A percentile compares a stretch with the other conserved stretches of the same genome.
Evolutionary conservation across 2,888 invertebrate genomes (phyloP).

Genomic region (Hemistola chrysoprasaria): DNA sequence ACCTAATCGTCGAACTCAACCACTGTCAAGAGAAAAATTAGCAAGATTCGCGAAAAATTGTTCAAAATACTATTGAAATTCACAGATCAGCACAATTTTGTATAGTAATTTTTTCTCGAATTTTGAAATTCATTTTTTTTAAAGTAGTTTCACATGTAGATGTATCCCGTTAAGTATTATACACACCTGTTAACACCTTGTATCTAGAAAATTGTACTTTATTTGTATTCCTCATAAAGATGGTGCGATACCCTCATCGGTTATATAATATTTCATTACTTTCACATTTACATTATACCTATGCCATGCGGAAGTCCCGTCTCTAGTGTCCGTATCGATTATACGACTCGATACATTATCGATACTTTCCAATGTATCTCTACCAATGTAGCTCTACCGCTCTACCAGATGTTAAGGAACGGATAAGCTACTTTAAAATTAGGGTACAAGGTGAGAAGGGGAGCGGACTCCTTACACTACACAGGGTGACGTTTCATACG

Average conservation of each 20-base stretch:
- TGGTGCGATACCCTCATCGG: conserved; percentile 23
- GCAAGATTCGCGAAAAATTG: too few relatives aligned
- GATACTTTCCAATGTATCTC: conserved; percentile 22
- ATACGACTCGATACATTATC: conserved; percentile 32
- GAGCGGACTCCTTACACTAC: conserved; percentile 31
- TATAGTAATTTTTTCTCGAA: too few relatives aligned
- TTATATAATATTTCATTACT: conserved; percentile 43
- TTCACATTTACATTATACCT: conserved; percentile 43
- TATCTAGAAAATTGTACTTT: too few relatives aligned
- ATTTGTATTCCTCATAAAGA: too few relatives aligned
- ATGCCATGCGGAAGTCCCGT: conserved; percentile 48
- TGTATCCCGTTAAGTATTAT: too few relatives aligned
- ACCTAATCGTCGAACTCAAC: too few relatives aligned
- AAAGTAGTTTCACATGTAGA: too few relatives aligned
- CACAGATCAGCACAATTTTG: too few relatives aligned
- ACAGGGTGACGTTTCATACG: conserved; percentile 43
- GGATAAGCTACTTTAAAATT: conserved; percentile 56
- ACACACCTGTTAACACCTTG: too few relatives aligned
- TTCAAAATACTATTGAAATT: too few relatives aligned
- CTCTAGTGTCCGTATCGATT: conserved; percentile 27
- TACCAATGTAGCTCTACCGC: conserved; percentile 28
- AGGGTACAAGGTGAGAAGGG: conserved; percentile 40
- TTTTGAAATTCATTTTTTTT: too few relatives aligned
- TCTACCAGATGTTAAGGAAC: conserved; percentile 67
- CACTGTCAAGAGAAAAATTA: too few relatives aligned